phyloP scores from a whole-genome alignment of 2,888 invertebrate species.

The Automeris io region DNA sequence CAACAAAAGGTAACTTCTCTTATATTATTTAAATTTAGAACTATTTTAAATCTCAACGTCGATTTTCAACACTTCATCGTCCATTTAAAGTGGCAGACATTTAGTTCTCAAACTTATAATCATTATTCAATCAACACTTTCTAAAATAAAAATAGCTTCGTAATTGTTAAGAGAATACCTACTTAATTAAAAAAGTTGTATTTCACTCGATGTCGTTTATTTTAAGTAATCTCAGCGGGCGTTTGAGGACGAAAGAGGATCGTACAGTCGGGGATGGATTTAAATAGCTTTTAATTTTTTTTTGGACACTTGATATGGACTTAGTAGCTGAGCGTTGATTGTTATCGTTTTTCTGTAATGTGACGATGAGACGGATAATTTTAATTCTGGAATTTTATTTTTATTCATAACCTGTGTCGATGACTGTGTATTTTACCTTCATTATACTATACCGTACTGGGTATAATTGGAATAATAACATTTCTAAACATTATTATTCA shows the following conservation, averaged over 20 bases:
- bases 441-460: no score
- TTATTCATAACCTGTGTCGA: no score
- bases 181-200: slow-evolving; percentile 8
- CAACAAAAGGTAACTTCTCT: not conserved
- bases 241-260: slow-evolving; percentile 22
- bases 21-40: not conserved
- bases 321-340: slow-evolving; percentile 15
- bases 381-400: not conserved
- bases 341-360: not conserved
- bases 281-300: slow-evolving; percentile 35
- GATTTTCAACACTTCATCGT: not conserved
- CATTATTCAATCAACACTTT: not conserved
- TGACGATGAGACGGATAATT: not conserved
- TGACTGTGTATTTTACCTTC: no score
- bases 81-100: not conserved
- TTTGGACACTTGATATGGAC: slow-evolving; percentile 30
- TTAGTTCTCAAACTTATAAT: slow-evolving; percentile 11
- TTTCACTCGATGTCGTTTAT: slow-evolving; percentile 6
- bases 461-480: no score
- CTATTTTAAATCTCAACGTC: not conserved
- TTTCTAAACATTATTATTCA: no score
- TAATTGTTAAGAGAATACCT: slow-evolving; percentile 5
- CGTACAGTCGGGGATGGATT: slow-evolving; percentile 31
- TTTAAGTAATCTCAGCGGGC: not conserved
- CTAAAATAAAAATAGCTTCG: not conserved